phyloP scores from a whole-genome alignment of 2,888 invertebrate genomes.

The Taenaris catops region DNA sequence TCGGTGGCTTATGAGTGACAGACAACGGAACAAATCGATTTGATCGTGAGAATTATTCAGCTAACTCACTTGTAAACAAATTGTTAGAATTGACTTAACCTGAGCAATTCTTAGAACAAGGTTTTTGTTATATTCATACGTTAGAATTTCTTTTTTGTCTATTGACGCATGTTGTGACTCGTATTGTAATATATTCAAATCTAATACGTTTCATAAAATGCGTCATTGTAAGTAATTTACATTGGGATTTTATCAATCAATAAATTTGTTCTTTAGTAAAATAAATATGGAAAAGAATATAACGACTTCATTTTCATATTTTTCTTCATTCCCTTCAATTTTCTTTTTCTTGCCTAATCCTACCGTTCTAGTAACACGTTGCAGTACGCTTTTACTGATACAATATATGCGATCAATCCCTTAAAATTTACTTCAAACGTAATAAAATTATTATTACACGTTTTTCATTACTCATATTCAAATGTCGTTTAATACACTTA shows the following conservation, averaged over 20 bases:
- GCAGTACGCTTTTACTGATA: too few species aligned
- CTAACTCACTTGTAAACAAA: not conserved
- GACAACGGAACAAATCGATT: not conserved
- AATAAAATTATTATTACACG: too few species aligned
- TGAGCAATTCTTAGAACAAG: constrained; percentile 2
- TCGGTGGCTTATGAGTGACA: constrained; percentile 11
- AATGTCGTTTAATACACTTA: too few species aligned
- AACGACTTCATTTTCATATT: not conserved
- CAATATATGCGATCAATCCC: too few species aligned
- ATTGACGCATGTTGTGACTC: not conserved
- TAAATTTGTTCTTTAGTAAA: not conserved
- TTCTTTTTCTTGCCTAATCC: not conserved
- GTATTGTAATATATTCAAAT: not conserved
- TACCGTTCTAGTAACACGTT: too few species aligned
- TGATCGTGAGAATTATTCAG: not conserved
- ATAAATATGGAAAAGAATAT: not conserved
- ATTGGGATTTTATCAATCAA: not conserved
- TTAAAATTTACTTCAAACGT: too few species aligned
- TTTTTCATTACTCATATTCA: too few species aligned
- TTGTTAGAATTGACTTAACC: constrained; percentile 2
- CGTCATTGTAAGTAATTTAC: not conserved
- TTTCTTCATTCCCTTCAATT: not conserved
- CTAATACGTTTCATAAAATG: not conserved
- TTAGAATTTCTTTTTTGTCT: not conserved
- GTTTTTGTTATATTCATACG: too few species aligned